phyloP scores from a whole-genome alignment of 2,888 invertebrate species.

The Mystacides longicornis region DNA sequence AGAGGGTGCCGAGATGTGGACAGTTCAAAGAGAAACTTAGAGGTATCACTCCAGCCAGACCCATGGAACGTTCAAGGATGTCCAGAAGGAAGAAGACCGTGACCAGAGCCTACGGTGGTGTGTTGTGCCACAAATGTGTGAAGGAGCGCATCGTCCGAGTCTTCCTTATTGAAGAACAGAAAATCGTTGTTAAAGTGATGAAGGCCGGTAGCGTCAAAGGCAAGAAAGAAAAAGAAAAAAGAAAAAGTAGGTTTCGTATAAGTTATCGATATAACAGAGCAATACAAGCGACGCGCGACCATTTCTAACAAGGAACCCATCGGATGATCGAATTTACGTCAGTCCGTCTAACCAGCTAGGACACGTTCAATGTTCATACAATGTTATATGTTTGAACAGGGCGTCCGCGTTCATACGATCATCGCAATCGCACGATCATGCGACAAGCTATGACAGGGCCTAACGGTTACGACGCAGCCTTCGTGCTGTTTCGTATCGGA shows the following conservation, averaged over 20 bases:
- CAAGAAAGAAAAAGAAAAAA: slow-evolving; percentile 38
- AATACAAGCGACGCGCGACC: too few species aligned
- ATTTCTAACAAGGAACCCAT: too few species aligned
- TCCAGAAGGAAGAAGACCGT: slow-evolving; percentile 87
- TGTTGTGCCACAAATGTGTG: slow-evolving; percentile 93
- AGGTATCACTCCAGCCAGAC: not conserved
- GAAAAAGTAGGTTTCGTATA: slow-evolving; percentile 13
- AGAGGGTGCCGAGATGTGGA: not conserved
- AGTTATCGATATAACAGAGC: too few species aligned
- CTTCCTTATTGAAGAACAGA: slow-evolving; percentile 99
- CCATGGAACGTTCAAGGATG: not conserved
- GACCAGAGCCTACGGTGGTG: slow-evolving; percentile 94
- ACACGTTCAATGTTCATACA: too few species aligned
- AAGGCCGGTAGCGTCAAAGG: slow-evolving; percentile 58
- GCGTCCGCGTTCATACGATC: too few species aligned
- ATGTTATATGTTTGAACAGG: too few species aligned
- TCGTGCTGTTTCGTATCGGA: too few species aligned
- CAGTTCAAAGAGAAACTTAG: not conserved
- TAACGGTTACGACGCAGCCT: too few species aligned
- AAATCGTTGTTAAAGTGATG: slow-evolving; percentile 92
- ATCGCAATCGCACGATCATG: too few species aligned
- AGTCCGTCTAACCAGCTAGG: too few species aligned
- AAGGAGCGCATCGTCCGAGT: slow-evolving; percentile 96
- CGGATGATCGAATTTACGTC: too few species aligned
- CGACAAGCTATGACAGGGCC: too few species aligned